A percentile compares a stretch with the other conserved stretches of the same genome.
Conservation (phyloP, 2,797 vertebrate genomes). For the Glossophaga mutica region DNA sequence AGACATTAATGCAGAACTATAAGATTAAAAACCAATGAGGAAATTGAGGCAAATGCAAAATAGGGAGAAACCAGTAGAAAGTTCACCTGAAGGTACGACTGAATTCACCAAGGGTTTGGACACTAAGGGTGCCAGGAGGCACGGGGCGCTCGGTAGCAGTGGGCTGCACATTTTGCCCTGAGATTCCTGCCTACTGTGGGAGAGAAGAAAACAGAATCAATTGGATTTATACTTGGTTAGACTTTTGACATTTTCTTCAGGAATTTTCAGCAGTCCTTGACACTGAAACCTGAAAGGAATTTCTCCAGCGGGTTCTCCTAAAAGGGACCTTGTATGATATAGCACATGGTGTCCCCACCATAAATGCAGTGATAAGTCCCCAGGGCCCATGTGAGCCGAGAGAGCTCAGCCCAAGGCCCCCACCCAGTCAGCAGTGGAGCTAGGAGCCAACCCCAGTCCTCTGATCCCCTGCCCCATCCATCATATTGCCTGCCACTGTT, state of each 20-base stretch:
- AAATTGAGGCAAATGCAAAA: background rate
- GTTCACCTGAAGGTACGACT: no score
- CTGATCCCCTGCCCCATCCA: background rate
- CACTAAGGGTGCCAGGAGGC: fast-evolving
- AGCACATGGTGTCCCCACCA: fast-evolving
- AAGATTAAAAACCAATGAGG: background rate
- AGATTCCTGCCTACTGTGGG: fast-evolving
- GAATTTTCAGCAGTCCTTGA: background rate
- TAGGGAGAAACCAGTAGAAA: background rate
- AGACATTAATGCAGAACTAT: background rate
- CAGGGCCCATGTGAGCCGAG: fast-evolving
- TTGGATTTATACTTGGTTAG: background rate
- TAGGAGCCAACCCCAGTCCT: background rate
- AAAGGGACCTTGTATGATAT: fast-evolving
- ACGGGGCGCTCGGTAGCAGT: fast-evolving
- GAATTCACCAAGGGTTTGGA: no score
- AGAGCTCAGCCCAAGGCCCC: background rate
- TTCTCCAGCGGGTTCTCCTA: background rate
- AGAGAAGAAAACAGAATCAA: background rate
- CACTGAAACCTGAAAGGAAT: background rate
- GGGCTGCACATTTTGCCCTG: background rate
- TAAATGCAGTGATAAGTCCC: background rate
- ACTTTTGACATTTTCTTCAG: background rate
- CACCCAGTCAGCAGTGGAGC: fast-evolving
- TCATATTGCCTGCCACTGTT: background rate